Evolutionary conservation across 2,888 invertebrate genomes (phyloP).

Genomic region (Punctoribates punctum): DNA sequence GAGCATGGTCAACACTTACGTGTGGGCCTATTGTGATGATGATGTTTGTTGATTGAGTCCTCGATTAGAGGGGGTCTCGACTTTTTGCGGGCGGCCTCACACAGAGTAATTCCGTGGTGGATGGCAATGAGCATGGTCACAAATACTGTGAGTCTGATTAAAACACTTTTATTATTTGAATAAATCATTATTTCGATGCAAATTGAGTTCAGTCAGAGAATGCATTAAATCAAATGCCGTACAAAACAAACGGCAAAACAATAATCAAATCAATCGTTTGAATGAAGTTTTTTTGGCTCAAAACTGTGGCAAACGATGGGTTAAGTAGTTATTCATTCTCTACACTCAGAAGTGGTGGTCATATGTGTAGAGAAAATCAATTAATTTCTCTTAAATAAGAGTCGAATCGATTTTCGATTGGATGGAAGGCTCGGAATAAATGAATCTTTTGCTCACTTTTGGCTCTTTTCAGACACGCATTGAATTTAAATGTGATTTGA

Average conservation of each 20-base stretch:
- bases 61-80: constrained; percentile 18
- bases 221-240: too few species aligned
- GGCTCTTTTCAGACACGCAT: neutral
- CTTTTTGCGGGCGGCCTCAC: constrained; percentile 10
- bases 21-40: neutral
- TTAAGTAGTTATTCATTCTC: neutral
- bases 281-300: too few species aligned
- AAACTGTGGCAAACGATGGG: neutral
- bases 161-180: neutral
- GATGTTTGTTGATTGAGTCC: neutral
- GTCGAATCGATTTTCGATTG: neutral
- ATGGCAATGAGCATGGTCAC: neutral
- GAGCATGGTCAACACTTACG: neutral
- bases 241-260: neutral
- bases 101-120: neutral
- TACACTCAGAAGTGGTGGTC: neutral
- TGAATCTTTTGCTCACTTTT: neutral
- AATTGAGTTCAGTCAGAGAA: too few species aligned
- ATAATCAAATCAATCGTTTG: neutral
- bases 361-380: neutral
- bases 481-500: neutral
- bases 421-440: too few species aligned
- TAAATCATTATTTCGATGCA: neutral
- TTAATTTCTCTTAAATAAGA: neutral
- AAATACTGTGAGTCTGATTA: neutral